Base-by-base conservation (phyloP, 2,888 invertebrate genomes). In the Anarsia innoxiella region DNA sequence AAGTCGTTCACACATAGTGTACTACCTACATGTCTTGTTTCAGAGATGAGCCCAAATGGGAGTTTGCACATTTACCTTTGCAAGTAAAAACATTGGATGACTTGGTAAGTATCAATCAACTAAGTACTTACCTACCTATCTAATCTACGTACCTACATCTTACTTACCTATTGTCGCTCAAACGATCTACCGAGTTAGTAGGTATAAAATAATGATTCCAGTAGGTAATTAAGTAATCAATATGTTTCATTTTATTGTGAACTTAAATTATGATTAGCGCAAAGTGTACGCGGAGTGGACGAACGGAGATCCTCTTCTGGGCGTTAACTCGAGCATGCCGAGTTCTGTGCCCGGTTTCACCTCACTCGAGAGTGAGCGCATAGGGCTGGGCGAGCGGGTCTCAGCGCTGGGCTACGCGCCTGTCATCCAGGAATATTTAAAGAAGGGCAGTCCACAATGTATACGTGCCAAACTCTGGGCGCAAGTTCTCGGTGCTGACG, bases 401-500 rank as follows among this genome's bases (percentile, higher is more conserved):
- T 75, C 95, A 9, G 87, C 88, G 11, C 88, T 91, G 31, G 92
- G 92, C 46, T 94, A 95, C 65, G 93, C 95, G 0, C 95, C 96
- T 0, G 86, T 96, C 23, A 93, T 94, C 25, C 95, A 96, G 69
- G 96, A 97, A 77, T 95, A 91, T 68, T 79, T 96, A 8, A 97
- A 97, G 79, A 89, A 90, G 48, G 95, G 95, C 10, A 92, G 93
- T 53, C 95, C 95, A 0, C 88, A 91, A 48, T 86, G 88, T 44
- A 84, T 95, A 28, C 86, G 98, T 9, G 94, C 93, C 0, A 88
- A 88, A 43, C 86, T 97, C 1, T 98, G 97, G 97, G 88, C 93
- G 0, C 90, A 93, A 48, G 92, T 97, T 5, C 82, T 98, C 8
- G 95, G 95, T 12, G 91, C 93, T 29, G 91, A 93, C 53, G 85